phyloP scores from a whole-genome alignment of 2,113 vertebrate species.

The Hydrolagus affinis region DNA sequence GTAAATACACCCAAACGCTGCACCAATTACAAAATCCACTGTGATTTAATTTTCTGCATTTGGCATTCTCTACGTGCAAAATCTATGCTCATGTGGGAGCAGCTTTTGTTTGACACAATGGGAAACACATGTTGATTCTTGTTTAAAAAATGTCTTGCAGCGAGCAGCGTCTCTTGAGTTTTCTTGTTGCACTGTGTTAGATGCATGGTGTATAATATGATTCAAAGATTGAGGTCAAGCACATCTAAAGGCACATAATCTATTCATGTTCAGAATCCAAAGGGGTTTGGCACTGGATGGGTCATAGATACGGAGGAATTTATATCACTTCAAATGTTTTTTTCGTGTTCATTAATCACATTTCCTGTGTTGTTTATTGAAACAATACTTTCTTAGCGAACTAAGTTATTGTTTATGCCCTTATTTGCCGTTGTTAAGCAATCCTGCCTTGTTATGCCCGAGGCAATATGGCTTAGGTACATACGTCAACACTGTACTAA shows the following conservation, averaged over 20 bases:
- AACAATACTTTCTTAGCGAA: constrained; percentile 2
- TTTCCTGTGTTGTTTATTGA: constrained; percentile 1
- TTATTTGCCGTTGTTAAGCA: background rate
- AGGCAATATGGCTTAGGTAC: background rate
- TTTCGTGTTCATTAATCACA: background rate
- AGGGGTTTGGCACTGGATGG: background rate
- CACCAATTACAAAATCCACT: background rate
- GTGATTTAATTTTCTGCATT: background rate
- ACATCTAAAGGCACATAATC: background rate
- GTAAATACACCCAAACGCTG: background rate
- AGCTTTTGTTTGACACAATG: background rate
- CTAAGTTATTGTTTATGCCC: background rate
- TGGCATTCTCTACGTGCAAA: background rate
- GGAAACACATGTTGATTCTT: background rate
- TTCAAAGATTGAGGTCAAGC: background rate
- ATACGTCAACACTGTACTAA: constrained; percentile 8
- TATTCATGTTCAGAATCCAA: background rate
- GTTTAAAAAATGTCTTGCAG: background rate
- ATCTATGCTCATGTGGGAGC: background rate
- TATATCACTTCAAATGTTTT: background rate
- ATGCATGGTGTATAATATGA: background rate
- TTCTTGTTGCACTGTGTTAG: background rate
- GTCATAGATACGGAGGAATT: background rate
- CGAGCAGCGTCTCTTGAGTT: background rate
- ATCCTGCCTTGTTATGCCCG: background rate